These are phyloP conservation scores for Drosophila macrothrix DNA, from an alignment of 2,888 invertebrate genomes.

Conservation along the genomic window DNA sequence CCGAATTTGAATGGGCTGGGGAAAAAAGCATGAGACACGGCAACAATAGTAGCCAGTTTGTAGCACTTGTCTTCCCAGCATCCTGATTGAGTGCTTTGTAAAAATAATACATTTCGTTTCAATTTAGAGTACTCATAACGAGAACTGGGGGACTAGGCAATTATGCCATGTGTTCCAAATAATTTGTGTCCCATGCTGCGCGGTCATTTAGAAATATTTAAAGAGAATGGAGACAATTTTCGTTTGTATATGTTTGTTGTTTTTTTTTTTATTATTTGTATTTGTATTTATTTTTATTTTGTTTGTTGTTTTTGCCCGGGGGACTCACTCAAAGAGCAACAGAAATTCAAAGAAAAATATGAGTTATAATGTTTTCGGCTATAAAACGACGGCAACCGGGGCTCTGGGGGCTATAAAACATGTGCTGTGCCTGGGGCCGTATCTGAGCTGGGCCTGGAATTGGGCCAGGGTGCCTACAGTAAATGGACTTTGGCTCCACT, in stretches of 20 bases:
- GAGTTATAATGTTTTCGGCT: constrained; percentile 50
- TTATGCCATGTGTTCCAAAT: constrained; percentile 35
- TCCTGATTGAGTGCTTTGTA: constrained; percentile 25
- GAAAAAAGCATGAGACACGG: constrained; percentile 31
- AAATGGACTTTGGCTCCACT: constrained; percentile 55
- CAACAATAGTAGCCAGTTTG: constrained; percentile 9
- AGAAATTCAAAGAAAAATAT: constrained; percentile 50
- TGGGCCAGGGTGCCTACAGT: constrained; percentile 4
- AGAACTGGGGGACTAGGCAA: constrained; percentile 15
- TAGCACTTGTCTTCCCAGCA: constrained; percentile 16
- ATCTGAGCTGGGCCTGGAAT: background rate
- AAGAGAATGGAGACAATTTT: constrained; percentile 34
- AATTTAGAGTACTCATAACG: constrained; percentile 28
- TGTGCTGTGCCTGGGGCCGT: background rate
- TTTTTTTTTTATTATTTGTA: background rate
- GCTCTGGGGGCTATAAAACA: constrained; percentile 40
- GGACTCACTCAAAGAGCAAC: constrained; percentile 30
- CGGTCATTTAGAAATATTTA: constrained; percentile 22
- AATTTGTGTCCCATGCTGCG: constrained; percentile 18
- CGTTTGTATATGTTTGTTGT: constrained; percentile 12
- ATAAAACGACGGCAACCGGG: constrained; percentile 25
- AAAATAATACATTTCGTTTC: constrained; percentile 55
- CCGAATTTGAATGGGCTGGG: constrained; percentile 4
- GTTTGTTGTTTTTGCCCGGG: constrained; percentile 17
- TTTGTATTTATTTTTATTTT: background rate